Percentiles rank a stretch among this genome's conserved stretches.
These are phyloP conservation scores for Erpobdella octoculata DNA, from an alignment of 2,888 invertebrate species.

Conservation along the genomic window DNA sequence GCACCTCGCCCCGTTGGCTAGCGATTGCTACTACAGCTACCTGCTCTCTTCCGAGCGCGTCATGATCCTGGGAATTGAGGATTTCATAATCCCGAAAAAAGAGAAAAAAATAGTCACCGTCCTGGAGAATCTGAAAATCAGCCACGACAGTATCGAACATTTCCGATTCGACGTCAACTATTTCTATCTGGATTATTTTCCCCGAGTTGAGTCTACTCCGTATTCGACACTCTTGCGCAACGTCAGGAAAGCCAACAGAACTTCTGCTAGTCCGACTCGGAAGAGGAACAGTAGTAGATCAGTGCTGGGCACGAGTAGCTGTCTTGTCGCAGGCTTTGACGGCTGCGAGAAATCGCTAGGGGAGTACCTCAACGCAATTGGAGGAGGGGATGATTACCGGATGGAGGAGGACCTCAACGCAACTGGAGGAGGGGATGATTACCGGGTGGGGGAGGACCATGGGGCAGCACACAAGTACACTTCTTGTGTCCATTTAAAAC, in stretches of 20 bases:
- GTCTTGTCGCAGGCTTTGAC: conserved; percentile 32
- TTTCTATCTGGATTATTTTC: conserved; percentile 32
- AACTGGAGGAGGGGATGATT: background rate
- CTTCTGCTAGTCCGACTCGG: background rate
- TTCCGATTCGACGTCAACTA: conserved; percentile 32
- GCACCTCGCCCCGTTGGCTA: conserved; percentile 25
- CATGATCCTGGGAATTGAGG: conserved; percentile 33
- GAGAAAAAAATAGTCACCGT: conserved; percentile 17
- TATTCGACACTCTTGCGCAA: conserved; percentile 1
- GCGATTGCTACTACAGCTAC: conserved; percentile 37
- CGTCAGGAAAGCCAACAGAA: background rate
- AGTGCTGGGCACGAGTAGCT: conserved; percentile 31
- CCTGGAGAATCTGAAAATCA: background rate
- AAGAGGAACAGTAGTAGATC: conserved; percentile 27
- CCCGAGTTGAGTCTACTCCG: background rate
- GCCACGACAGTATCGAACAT: background rate
- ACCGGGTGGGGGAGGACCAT: conserved; percentile 20
- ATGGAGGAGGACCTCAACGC: conserved; percentile 25
- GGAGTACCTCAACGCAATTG: background rate
- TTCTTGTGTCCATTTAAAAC: background rate
- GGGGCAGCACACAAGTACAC: conserved; percentile 34
- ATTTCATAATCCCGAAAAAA: conserved; percentile 34
- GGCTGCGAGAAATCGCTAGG: conserved; percentile 21
- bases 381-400: too few species aligned
- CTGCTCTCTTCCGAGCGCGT: conserved; percentile 33